These are phyloP conservation scores for Chelon auratus DNA, from an alignment of 2,797 vertebrate species.

Conservation along the genomic window DNA sequence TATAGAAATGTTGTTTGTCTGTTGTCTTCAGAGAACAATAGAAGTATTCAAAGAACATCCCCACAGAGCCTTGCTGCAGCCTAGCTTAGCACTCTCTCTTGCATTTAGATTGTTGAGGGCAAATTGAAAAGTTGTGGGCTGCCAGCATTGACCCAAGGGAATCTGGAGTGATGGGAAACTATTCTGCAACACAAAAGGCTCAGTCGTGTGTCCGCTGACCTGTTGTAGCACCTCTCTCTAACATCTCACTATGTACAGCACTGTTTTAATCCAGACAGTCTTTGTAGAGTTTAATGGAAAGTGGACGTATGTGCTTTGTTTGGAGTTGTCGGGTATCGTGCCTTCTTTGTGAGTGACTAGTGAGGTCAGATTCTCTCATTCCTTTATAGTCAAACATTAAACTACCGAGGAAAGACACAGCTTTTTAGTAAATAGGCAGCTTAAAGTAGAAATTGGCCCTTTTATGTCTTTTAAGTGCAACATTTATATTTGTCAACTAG, in stretches of 20 bases:
- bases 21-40: conserved; percentile 56
- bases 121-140: conserved; percentile 53
- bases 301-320: conserved; percentile 29
- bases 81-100: conserved; percentile 28
- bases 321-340: conserved; percentile 36
- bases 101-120: conserved; percentile 34
- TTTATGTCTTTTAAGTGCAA: conserved; percentile 43
- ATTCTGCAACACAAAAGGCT: conserved; percentile 36
- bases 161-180: conserved; percentile 50
- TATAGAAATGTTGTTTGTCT: conserved; percentile 45
- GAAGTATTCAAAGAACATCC: conserved; percentile 49
- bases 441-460: conserved; percentile 48
- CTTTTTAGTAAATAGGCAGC: conserved; percentile 50
- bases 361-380: conserved; percentile 58
- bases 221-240: conserved; percentile 10
- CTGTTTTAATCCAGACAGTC: conserved; percentile 14
- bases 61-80: conserved; percentile 32
- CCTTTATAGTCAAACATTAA: conserved; percentile 48
- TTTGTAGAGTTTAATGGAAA: conserved; percentile 14
- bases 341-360: conserved; percentile 18
- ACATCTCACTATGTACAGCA: conserved; percentile 10
- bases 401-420: conserved; percentile 12
- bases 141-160: conserved; percentile 51
- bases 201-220: conserved; percentile 24
- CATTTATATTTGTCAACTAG: conserved; percentile 47